Conservation (phyloP, 2,797 vertebrate species). For the Tarsius wallacei region DNA sequence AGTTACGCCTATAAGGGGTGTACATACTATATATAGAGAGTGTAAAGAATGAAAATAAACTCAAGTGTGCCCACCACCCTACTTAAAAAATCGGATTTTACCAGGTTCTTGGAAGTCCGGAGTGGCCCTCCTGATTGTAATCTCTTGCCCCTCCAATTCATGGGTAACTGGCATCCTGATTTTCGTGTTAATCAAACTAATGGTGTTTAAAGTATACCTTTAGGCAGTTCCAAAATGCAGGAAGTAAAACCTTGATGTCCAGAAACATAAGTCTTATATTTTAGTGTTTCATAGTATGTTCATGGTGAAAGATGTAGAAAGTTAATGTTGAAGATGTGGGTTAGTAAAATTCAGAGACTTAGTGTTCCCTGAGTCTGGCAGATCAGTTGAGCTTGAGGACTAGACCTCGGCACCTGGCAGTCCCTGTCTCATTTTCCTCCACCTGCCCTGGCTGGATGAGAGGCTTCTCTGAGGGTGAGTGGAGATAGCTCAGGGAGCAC, state of each 20-base stretch:
- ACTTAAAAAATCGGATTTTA: not conserved
- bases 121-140: not conserved
- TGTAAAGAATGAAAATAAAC: conserved; percentile 8
- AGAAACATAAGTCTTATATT: not conserved
- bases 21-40: not conserved
- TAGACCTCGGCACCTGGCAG: not conserved
- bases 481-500: not conserved
- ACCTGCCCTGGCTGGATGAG: not conserved
- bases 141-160: not conserved
- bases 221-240: not conserved
- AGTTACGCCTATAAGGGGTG: not conserved
- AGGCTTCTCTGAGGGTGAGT: not conserved
- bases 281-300: not conserved
- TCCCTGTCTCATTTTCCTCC: not conserved
- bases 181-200: not conserved
- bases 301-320: not conserved
- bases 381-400: not conserved
- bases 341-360: not conserved
- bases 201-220: not conserved
- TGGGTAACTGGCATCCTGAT: not conserved
- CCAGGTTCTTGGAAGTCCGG: not conserved
- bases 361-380: not conserved
- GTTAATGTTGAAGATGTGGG: not conserved
- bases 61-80: not conserved
- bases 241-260: not conserved